A percentile compares a stretch with the other conserved stretches of the same genome.
These are phyloP conservation scores for Macroglossus sobrinus DNA, from an alignment of 2,113 vertebrate genomes.

Conservation along the genomic window DNA sequence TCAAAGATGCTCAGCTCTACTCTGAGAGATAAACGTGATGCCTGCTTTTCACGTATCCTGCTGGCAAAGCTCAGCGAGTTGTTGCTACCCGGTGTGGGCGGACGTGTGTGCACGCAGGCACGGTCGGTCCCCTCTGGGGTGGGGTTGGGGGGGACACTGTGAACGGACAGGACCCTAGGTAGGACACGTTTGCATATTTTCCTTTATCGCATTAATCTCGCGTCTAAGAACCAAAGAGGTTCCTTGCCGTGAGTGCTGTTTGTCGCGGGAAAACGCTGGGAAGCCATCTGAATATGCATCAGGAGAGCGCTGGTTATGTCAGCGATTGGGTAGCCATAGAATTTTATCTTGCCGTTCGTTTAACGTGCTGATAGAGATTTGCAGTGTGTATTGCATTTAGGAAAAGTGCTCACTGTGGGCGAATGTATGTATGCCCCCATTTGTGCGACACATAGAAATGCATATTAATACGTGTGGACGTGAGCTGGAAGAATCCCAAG, in stretches of 20 bases:
- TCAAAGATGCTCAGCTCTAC: background rate
- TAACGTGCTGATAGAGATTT: background rate
- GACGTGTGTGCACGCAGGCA: fast-evolving
- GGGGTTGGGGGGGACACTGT: background rate
- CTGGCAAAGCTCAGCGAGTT: background rate
- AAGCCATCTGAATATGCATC: background rate
- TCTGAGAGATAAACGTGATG: background rate
- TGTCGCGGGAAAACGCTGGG: background rate
- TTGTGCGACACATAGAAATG: background rate
- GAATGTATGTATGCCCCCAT: fast-evolving
- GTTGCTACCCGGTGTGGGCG: fast-evolving
- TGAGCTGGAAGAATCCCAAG: too few relatives aligned
- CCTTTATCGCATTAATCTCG: background rate
- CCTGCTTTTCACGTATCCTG: background rate
- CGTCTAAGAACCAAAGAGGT: background rate
- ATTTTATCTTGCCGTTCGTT: background rate
- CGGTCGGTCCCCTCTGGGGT: fast-evolving
- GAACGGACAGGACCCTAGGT: fast-evolving
- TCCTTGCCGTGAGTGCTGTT: background rate
- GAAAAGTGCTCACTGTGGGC: background rate
- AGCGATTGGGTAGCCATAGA: fast-evolving
- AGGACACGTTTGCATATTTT: background rate
- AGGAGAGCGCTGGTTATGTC: background rate
- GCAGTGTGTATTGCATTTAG: background rate
- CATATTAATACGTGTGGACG: fast-evolving